Conservation (phyloP, 2,888 invertebrate genomes). For the Athalia rosae region DNA sequence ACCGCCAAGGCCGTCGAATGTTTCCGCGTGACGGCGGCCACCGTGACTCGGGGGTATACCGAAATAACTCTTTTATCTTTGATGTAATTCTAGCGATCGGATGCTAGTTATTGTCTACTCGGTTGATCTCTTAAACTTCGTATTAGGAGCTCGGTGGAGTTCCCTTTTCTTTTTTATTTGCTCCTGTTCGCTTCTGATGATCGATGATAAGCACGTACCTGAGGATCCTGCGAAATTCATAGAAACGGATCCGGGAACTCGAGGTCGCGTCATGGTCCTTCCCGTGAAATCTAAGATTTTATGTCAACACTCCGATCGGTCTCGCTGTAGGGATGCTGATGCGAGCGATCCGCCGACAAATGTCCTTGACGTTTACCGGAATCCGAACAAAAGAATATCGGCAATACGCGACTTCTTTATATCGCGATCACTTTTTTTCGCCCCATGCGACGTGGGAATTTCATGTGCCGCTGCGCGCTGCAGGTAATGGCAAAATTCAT, state of each 20-base stretch:
- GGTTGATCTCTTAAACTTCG: neutral
- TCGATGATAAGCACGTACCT: conserved; percentile 11
- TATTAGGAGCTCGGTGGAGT: neutral
- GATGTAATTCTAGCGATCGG: conserved; percentile 16
- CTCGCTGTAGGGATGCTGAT: conserved; percentile 16
- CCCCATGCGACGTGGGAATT: neutral
- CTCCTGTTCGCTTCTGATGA: conserved; percentile 10
- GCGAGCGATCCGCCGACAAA: neutral
- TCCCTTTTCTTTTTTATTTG: neutral
- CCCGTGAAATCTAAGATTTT: conserved; percentile 33
- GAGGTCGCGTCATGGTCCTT: conserved; percentile 26
- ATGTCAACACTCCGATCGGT: conserved; percentile 21
- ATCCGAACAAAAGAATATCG: conserved; percentile 22
- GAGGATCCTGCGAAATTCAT: neutral
- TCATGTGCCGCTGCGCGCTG: no score
- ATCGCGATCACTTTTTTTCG: conserved; percentile 11
- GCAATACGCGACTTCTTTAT: neutral
- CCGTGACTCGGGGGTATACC: conserved; percentile 15
- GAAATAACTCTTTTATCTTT: neutral
- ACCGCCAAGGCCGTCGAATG: conserved; percentile 46
- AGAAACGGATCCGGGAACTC: conserved; percentile 22
- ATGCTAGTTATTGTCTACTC: conserved; percentile 13
- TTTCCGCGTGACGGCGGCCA: conserved; percentile 46
- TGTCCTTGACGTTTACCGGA: conserved; percentile 27
- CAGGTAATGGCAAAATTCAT: conserved; percentile 22